Conservation (phyloP, 2,113 vertebrate genomes). For the Picathartes gymnocephalus region DNA sequence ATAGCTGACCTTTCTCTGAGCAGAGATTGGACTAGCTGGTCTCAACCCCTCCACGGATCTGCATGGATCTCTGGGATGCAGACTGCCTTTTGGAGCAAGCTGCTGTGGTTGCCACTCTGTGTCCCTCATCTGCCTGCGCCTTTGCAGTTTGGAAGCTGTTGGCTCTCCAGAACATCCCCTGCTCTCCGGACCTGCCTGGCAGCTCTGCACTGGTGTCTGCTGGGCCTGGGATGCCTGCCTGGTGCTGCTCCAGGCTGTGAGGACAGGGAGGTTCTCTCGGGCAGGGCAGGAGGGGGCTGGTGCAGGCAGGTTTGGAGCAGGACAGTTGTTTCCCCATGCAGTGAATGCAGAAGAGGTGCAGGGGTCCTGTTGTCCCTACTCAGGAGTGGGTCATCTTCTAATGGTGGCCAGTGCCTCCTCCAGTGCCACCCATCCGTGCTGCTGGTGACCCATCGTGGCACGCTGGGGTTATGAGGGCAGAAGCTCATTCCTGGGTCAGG, state of each 20-base stretch:
- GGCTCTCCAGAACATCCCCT: neutral
- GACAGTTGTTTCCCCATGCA: neutral
- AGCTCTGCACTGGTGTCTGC: neutral
- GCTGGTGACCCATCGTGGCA: accelerated
- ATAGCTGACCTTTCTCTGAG: neutral
- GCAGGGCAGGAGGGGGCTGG: neutral
- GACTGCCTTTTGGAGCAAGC: neutral
- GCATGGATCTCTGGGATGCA: neutral
- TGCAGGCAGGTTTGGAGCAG: neutral
- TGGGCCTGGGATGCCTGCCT: neutral
- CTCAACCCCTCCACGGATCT: neutral
- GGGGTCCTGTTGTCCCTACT: neutral
- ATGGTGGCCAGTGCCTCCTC: neutral
- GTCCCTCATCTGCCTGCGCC: accelerated
- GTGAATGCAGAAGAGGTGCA: neutral
- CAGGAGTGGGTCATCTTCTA: neutral
- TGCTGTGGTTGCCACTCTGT: neutral
- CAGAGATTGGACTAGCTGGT: neutral
- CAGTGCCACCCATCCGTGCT: neutral
- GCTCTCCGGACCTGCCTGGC: neutral
- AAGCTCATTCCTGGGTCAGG: neutral
- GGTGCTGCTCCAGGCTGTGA: neutral
- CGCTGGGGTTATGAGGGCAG: neutral
- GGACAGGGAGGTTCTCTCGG: neutral
- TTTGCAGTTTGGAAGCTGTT: neutral